Conservation (phyloP, 2,888 invertebrate species). For the Junonia oenone region DNA sequence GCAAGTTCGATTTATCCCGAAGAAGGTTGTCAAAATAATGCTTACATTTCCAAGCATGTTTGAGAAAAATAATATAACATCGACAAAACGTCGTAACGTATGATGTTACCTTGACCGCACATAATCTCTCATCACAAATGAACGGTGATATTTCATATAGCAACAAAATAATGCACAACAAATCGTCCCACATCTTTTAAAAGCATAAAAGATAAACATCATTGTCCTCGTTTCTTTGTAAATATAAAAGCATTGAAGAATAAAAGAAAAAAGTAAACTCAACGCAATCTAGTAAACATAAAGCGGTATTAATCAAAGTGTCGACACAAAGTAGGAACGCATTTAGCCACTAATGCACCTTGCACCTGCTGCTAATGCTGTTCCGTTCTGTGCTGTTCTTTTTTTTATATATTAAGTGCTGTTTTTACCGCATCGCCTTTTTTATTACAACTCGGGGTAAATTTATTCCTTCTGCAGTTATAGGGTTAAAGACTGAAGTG, state of each 20-base stretch:
- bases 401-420: conserved; percentile 11
- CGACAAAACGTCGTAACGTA: no score
- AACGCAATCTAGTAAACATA: conserved; percentile 34
- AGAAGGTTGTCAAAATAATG: no score
- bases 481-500: background rate
- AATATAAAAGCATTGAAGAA: background rate
- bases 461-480: background rate
- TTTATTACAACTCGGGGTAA: background rate
- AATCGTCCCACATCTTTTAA: no score
- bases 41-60: no score
- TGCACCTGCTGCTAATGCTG: conserved; percentile 40
- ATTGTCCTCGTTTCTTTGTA: background rate
- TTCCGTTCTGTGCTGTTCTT: conserved; percentile 16
- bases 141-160: no score
- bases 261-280: conserved; percentile 4
- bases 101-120: no score
- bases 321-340: conserved; percentile 38
- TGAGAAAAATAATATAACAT: no score
- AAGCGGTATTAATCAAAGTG: conserved; percentile 35
- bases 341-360: conserved; percentile 44
- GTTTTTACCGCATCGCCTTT: conserved; percentile 7
- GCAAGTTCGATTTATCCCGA: no score
- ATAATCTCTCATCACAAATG: no score
- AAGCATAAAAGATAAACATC: background rate
- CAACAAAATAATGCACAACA: no score